These are phyloP conservation scores for Pollachius pollachius DNA, from an alignment of 2,113 vertebrate species.

Conservation along the genomic window DNA sequence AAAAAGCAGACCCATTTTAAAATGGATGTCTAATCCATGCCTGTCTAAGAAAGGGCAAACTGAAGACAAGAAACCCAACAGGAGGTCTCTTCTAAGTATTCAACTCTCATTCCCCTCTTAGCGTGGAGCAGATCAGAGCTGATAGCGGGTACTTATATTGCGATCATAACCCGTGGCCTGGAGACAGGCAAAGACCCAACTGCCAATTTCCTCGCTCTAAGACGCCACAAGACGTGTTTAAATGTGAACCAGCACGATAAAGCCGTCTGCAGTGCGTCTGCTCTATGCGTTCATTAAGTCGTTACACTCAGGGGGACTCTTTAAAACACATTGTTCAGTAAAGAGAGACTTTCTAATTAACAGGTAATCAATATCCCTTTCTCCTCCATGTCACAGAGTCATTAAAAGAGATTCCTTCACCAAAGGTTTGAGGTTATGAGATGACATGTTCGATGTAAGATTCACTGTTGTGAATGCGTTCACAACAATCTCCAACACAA, in stretches of 20 bases:
- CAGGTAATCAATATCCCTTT: constrained; percentile 54
- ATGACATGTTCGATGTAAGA: not conserved
- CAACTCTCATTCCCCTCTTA: no score
- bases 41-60: no score
- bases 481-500: no score
- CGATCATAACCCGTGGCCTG: constrained; percentile 23
- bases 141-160: no score
- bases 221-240: constrained; percentile 43
- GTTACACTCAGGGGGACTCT: constrained; percentile 45
- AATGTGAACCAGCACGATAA: constrained; percentile 47
- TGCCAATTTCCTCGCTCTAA: constrained; percentile 27
- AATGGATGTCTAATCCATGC: no score
- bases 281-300: constrained; percentile 56
- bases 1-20: no score
- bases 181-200: constrained; percentile 41
- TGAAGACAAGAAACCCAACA: no score
- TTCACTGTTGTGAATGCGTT: no score
- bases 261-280: constrained; percentile 44
- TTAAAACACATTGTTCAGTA: constrained; percentile 34
- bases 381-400: not conserved
- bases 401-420: no score
- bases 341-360: constrained; percentile 38
- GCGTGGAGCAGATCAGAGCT: no score
- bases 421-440: not conserved
- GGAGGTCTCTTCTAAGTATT: no score